A percentile compares a stretch with the other conserved stretches of the same genome.
Conservation (phyloP, 2,888 invertebrate genomes). For the Willowsia nigromaculata region DNA sequence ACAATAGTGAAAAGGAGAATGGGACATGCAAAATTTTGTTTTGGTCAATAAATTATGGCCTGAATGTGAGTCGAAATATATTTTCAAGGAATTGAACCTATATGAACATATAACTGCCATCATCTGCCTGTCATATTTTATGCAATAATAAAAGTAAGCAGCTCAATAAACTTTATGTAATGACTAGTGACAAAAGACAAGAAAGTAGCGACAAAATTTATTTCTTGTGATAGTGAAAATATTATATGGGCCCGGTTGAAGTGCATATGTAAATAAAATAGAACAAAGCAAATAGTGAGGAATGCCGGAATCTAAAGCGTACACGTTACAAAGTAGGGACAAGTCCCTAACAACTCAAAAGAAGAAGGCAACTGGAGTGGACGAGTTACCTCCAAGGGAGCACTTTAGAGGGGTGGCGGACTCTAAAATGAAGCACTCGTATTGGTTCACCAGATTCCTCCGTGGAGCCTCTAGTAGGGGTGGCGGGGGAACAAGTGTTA, state of each 20-base stretch:
- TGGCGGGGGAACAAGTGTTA: background rate
- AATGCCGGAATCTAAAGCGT: constrained; percentile 62
- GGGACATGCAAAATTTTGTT: background rate
- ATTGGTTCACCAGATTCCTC: constrained; percentile 76
- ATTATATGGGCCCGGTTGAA: constrained; percentile 18
- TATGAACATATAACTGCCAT: constrained; percentile 28
- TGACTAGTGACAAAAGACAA: constrained; percentile 26
- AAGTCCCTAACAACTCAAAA: constrained; percentile 59
- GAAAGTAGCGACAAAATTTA: background rate
- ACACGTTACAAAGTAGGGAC: constrained; percentile 58
- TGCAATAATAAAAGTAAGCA: constrained; percentile 29
- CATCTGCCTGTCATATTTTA: constrained; percentile 22
- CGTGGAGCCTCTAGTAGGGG: constrained; percentile 54
- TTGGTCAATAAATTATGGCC: constrained; percentile 35
- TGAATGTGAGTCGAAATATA: background rate
- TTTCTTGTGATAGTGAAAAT: constrained; percentile 20
- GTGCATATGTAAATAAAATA: constrained; percentile 27
- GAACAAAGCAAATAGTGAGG: constrained; percentile 3
- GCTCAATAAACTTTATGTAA: constrained; percentile 53
- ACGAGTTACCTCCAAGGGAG: constrained; percentile 63
- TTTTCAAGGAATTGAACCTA: constrained; percentile 1
- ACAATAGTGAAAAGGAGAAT: background rate
- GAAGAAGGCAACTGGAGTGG: constrained; percentile 54
- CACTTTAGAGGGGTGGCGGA: constrained; percentile 73
- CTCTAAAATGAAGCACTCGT: constrained; percentile 77